Percentiles rank a stretch among this genome's conserved stretches.
Conservation (phyloP, 2,797 vertebrate genomes). For the Esox lucius region DNA sequence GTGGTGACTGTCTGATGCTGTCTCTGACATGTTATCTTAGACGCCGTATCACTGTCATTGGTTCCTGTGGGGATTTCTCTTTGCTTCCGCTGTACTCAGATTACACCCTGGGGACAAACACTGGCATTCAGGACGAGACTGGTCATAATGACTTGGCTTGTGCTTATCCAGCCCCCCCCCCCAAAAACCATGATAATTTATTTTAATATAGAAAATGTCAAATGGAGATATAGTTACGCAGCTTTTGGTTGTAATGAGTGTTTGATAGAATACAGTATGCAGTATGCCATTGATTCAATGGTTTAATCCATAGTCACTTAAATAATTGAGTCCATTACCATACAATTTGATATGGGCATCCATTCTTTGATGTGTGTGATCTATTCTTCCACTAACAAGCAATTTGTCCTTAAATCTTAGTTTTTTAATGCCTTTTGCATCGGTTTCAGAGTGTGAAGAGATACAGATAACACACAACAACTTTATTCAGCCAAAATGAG, state of each 20-base stretch:
- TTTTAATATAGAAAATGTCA: neutral
- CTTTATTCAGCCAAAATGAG: constrained; percentile 1
- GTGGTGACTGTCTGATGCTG: constrained; percentile 1
- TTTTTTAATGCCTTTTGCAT: neutral
- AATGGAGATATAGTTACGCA: neutral
- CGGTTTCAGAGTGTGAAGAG: neutral
- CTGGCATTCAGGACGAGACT: neutral
- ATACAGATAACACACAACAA: neutral
- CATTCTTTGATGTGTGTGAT: neutral
- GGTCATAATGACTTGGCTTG: neutral
- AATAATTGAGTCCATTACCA: too few relatives aligned
- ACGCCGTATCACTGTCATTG: neutral
- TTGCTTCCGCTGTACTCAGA: neutral
- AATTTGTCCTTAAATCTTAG: neutral
- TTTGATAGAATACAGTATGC: neutral
- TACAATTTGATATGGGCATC: too few relatives aligned
- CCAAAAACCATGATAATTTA: neutral
- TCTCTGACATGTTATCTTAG: constrained; percentile 11
- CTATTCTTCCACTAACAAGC: neutral
- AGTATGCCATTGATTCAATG: neutral
- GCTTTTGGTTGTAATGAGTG: neutral
- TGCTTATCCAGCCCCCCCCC: neutral
- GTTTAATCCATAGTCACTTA: neutral
- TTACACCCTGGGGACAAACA: neutral
- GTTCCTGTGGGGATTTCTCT: constrained; percentile 1